These are phyloP conservation scores for Thamnophis sirtalis DNA, from an alignment of 2,113 vertebrate species.

Conservation along the genomic window DNA sequence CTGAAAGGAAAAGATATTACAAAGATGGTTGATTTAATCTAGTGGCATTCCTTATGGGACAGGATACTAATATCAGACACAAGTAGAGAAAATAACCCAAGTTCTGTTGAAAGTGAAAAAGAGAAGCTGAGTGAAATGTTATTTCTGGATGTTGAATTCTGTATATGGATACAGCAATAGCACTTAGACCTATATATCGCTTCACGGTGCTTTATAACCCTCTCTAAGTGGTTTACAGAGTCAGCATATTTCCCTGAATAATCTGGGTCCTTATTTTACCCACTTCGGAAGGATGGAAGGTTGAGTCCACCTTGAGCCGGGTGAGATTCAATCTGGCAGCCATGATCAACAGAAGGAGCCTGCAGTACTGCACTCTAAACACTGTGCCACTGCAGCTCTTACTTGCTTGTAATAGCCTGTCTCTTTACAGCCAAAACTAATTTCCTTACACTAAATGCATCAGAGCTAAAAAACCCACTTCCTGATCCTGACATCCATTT, in stretches of 20 bases:
- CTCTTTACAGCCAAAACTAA: not conserved
- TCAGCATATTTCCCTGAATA: no score
- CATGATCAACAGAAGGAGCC: no score
- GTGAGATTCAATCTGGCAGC: no score
- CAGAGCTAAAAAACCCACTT: not conserved
- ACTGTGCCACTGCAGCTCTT: not conserved
- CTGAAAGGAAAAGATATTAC: not conserved
- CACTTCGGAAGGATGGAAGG: no score
- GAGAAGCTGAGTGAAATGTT: not conserved
- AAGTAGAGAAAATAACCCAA: fast-evolving
- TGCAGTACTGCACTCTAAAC: no score
- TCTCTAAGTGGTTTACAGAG: no score
- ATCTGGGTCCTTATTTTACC: no score
- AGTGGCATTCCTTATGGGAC: not conserved
- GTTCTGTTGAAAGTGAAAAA: not conserved
- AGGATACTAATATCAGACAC: not conserved
- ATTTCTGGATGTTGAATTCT: not conserved
- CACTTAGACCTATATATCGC: no score
- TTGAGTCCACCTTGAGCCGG: no score
- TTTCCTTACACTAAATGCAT: not conserved
- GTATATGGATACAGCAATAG: not conserved
- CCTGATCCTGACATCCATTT: not conserved
- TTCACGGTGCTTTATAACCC: no score
- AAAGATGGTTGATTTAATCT: not conserved
- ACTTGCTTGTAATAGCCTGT: not conserved